Evolutionary conservation across 2,113 vertebrate genomes (phyloP).

Genomic region (Ceratotherium simum): DNA sequence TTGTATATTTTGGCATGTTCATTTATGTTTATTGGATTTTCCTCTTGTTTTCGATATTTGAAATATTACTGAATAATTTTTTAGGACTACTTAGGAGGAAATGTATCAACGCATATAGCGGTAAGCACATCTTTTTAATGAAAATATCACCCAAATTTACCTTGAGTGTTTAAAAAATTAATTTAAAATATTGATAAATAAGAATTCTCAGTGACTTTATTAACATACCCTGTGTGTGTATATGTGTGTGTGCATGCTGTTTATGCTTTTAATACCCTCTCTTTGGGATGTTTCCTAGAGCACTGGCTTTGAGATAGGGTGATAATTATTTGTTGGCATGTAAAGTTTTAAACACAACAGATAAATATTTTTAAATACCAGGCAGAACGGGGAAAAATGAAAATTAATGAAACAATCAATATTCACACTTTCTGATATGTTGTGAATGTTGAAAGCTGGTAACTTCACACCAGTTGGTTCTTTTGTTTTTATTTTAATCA

Average conservation of each 20-base stretch:
- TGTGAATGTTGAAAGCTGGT: constrained; percentile 49
- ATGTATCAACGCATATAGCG: neutral
- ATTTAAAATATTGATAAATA: constrained; percentile 39
- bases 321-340: constrained; percentile 40
- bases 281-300: neutral
- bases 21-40: constrained; percentile 69
- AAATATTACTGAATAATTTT: constrained; percentile 70
- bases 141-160: constrained; percentile 16
- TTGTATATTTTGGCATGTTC: constrained; percentile 69
- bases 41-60: constrained; percentile 59
- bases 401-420: constrained; percentile 51
- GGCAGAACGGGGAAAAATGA: constrained; percentile 48
- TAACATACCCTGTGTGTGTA: neutral
- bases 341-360: constrained; percentile 57
- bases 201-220: neutral
- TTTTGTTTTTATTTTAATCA: constrained; percentile 46
- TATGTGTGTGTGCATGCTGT: too few species aligned
- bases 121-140: constrained; percentile 53
- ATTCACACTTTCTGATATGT: constrained; percentile 47
- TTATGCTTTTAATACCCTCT: neutral
- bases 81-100: constrained; percentile 56
- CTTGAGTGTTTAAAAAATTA: neutral
- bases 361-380: constrained; percentile 34
- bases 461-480: constrained; percentile 34
- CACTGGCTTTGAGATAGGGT: constrained; percentile 10